Conservation (phyloP, 2,888 invertebrate genomes). For the Trichopria drosophilae region DNA sequence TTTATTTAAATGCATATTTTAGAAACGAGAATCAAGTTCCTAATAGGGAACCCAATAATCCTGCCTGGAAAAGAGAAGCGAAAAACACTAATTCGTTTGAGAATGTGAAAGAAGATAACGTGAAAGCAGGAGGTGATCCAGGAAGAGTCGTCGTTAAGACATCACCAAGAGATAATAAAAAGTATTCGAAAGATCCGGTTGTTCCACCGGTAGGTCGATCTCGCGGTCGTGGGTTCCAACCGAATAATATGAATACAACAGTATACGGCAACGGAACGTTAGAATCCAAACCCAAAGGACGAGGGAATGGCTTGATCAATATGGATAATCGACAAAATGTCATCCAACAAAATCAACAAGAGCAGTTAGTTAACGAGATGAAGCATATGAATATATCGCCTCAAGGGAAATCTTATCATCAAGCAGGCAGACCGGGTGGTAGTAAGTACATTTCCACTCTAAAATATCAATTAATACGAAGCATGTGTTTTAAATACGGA, state of each 20-base stretch:
- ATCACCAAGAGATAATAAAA: conserved; percentile 46
- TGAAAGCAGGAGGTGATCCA: conserved; percentile 40
- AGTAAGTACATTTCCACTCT: background rate
- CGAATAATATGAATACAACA: conserved; percentile 51
- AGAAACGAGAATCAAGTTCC: conserved; percentile 53
- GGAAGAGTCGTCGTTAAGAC: conserved; percentile 41
- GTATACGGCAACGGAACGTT: conserved; percentile 47
- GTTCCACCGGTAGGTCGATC: conserved; percentile 47
- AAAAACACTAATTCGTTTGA: conserved; percentile 43
- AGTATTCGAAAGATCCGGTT: conserved; percentile 49
- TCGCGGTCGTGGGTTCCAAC: conserved; percentile 53
- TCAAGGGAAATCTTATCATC: conserved; percentile 46
- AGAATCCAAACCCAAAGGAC: conserved; percentile 52
- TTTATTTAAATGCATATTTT: conserved; percentile 18
- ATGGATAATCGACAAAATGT: conserved; percentile 48
- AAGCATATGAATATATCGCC: conserved; percentile 50
- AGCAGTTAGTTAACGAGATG: conserved; percentile 49
- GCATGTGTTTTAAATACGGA: background rate
- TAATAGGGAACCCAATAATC: conserved; percentile 50
- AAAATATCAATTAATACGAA: background rate
- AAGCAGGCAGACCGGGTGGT: conserved; percentile 48
- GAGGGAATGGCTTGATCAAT: conserved; percentile 44
- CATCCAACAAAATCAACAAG: conserved; percentile 46
- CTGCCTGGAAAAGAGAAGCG: conserved; percentile 51
- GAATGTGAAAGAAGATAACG: conserved; percentile 46